phyloP scores from a whole-genome alignment of 53 echinoderm and acorn worm genomes.

The Patiria pectinifera region DNA sequence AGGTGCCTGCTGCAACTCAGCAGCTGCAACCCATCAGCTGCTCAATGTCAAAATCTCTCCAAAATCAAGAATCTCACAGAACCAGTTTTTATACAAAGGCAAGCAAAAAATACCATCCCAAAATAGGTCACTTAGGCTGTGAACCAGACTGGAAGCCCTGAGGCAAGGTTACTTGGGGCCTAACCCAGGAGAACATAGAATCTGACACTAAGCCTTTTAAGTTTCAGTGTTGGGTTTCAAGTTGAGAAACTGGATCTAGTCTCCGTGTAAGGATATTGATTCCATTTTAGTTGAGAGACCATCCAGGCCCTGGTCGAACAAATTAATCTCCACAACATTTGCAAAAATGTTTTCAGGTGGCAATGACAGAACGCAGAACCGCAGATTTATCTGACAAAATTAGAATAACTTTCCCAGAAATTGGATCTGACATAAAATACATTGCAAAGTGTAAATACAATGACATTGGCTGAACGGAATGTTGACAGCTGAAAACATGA shows the following conservation, averaged over 20 bases:
- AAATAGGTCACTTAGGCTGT: slow-evolving; percentile 32
- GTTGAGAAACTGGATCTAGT: slow-evolving; percentile 23
- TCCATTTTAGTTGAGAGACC: background rate
- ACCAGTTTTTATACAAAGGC: background rate
- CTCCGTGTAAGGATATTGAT: background rate
- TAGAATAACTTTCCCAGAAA: background rate
- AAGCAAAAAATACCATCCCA: background rate
- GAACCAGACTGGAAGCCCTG: slow-evolving; percentile 41
- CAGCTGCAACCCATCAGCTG: slow-evolving; percentile 54
- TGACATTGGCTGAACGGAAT: background rate
- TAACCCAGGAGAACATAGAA: slow-evolving; percentile 17
- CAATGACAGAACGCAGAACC: background rate
- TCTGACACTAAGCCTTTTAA: slow-evolving; percentile 42
- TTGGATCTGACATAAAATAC: background rate
- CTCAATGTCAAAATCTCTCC: slow-evolving; percentile 28
- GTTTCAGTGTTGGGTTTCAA: slow-evolving; percentile 51
- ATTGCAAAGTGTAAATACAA: background rate
- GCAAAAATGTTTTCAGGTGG: background rate
- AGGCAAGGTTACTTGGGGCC: slow-evolving; percentile 47
- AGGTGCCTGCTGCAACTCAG: background rate
- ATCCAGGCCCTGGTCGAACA: background rate
- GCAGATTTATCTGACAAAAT: background rate
- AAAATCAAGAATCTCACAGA: background rate
- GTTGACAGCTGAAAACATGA: background rate
- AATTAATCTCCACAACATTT: background rate